Conservation (phyloP, 1,140 invertebrate species). For the Dinothrombium tinctorium region DNA sequence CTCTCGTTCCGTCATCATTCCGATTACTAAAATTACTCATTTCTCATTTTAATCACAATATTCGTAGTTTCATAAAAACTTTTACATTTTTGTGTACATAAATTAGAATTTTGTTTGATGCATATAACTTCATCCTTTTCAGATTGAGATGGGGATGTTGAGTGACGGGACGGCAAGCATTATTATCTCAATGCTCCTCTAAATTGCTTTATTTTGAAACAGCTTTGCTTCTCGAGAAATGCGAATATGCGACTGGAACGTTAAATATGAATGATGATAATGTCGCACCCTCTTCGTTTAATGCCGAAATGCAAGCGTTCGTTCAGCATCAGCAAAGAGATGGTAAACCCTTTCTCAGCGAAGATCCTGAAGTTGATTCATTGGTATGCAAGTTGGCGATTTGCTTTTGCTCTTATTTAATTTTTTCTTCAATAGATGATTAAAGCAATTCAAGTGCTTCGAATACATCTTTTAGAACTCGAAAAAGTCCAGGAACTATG, state of each 20-base stretch:
- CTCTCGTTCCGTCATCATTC: not conserved
- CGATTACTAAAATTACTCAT: not conserved
- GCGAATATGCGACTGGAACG: constrained; percentile 92
- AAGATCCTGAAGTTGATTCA: constrained; percentile 75
- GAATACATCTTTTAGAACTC: constrained; percentile 84
- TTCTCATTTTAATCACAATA: not conserved
- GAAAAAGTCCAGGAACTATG: constrained; percentile 98
- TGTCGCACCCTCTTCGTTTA: constrained; percentile 70
- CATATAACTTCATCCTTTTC: too few species aligned
- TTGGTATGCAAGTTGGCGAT: constrained; percentile 33
- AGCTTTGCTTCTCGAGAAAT: constrained; percentile 81
- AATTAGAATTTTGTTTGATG: not conserved
- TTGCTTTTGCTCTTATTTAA: constrained; percentile 11
- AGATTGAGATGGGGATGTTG: too few species aligned
- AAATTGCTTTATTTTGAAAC: too few species aligned
- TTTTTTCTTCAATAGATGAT: constrained; percentile 14
- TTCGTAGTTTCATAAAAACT: not conserved
- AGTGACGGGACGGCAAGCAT: too few species aligned
- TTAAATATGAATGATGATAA: constrained; percentile 36
- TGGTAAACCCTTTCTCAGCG: constrained; percentile 55
- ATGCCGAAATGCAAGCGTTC: constrained; percentile 65
- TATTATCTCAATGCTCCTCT: too few species aligned
- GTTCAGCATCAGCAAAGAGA: constrained; percentile 69
- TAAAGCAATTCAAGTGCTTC: constrained; percentile 45
- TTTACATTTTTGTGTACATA: not conserved